These are phyloP conservation scores for Glaucidium brasilianum DNA, from an alignment of 2,113 vertebrate genomes.

Conservation along the genomic window DNA sequence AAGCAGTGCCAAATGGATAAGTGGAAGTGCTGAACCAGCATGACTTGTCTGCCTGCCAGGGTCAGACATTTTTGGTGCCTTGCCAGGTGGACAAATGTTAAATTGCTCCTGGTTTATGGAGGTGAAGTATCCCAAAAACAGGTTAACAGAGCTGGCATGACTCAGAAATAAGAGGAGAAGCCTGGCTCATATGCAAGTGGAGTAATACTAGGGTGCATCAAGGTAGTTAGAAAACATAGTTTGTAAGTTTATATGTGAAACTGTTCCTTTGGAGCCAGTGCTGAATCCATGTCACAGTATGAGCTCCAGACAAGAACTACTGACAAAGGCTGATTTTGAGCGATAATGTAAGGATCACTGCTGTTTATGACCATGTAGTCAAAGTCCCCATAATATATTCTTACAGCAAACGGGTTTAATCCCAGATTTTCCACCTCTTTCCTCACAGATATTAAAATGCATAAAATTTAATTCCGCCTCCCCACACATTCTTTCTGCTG, in stretches of 20 bases:
- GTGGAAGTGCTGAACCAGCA: constrained; percentile 14
- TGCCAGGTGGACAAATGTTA: constrained; percentile 23
- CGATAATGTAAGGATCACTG: not conserved
- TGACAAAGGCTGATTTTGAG: not conserved
- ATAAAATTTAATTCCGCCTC: not conserved
- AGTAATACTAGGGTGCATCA: not conserved
- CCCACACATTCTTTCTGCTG: not conserved
- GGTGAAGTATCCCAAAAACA: not conserved
- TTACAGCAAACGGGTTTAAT: not conserved
- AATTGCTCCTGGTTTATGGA: not conserved
- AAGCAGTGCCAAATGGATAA: constrained; percentile 10
- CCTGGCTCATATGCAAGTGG: not conserved
- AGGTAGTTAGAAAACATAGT: not conserved
- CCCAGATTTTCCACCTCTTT: not conserved
- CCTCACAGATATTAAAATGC: not conserved
- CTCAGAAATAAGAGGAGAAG: not conserved
- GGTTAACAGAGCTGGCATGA: not conserved
- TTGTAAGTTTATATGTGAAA: not conserved
- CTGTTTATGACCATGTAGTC: not conserved
- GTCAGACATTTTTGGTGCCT: not conserved
- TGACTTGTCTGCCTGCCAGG: not conserved
- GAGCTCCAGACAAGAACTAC: not conserved
- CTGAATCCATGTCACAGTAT: not conserved
- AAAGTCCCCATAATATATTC: not conserved
- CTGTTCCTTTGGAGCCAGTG: not conserved